A percentile compares a stretch with the other conserved stretches of the same genome.
Conservation (phyloP, 2,888 invertebrate genomes). For the Ophioninae sp. region DNA sequence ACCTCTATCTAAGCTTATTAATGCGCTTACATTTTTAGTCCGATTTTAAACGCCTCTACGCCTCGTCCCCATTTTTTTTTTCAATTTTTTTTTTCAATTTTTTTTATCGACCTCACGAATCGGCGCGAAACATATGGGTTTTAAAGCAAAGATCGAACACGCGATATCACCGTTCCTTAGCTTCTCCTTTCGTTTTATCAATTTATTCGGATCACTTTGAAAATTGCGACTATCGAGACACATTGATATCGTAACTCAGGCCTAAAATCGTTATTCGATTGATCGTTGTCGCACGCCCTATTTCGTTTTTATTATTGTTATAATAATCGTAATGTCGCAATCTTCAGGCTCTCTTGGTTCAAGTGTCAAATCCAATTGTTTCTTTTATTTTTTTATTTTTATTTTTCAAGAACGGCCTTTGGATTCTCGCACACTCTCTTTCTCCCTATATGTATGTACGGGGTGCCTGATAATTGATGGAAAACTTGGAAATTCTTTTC, state of each 20-base stretch:
- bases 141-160: no score
- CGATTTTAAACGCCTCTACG: constrained; percentile 5
- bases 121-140: constrained; percentile 10
- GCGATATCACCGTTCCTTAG: no score
- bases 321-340: constrained; percentile 44
- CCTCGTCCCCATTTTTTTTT: background rate
- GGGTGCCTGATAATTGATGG: no score
- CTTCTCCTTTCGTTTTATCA: background rate
- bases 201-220: background rate
- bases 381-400: no score
- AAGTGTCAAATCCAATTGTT: constrained; percentile 24
- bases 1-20: constrained; percentile 58
- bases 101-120: background rate
- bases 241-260: constrained; percentile 66
- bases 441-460: background rate
- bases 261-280: constrained; percentile 71
- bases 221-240: constrained; percentile 37
- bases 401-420: constrained; percentile 22
- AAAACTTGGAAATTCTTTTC: no score
- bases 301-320: constrained; percentile 54
- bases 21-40: constrained; percentile 44
- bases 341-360: background rate
- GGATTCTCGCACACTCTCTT: constrained; percentile 7
- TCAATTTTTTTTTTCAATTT: constrained; percentile 4
- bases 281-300: constrained; percentile 61